Evolutionary conservation across 2,888 invertebrate genomes (phyloP).

Genomic region (Megamerina dolium): DNA sequence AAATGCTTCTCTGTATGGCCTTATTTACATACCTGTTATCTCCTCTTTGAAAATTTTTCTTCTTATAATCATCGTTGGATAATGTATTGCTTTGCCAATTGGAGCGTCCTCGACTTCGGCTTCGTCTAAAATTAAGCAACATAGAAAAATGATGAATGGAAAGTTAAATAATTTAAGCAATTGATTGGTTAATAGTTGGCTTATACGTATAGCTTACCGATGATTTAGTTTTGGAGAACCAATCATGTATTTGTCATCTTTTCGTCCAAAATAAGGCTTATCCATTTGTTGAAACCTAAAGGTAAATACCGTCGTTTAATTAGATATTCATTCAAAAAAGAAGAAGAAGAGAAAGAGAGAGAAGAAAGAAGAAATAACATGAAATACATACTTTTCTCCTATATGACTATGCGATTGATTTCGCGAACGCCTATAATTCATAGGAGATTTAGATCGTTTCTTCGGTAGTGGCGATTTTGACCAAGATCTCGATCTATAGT

Average conservation of each 20-base stretch:
- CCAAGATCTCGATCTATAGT: constrained; percentile 35
- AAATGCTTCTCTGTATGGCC: too few species aligned
- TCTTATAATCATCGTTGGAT: neutral
- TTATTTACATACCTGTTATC: too few species aligned
- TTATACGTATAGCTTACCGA: neutral
- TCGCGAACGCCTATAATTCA: constrained; percentile 27
- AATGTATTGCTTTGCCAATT: neutral
- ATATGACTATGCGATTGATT: constrained; percentile 29
- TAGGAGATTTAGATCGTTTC: constrained; percentile 33
- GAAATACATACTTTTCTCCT: constrained; percentile 27
- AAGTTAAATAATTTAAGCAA: neutral
- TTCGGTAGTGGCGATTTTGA: constrained; percentile 28
- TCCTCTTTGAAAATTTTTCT: too few species aligned
- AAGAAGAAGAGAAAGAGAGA: neutral
- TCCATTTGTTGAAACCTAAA: too few species aligned
- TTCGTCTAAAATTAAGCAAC: constrained; percentile 10
- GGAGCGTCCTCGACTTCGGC: constrained; percentile 7
- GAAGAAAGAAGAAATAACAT: too few species aligned
- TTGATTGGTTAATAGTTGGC: neutral
- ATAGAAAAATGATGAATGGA: too few species aligned
- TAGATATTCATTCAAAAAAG: neutral
- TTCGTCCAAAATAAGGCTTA: too few species aligned
- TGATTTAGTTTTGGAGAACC: neutral
- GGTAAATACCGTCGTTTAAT: neutral
- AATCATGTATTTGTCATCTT: neutral